Base-by-base conservation (phyloP, 2,113 vertebrate species). In the Daphoenositta chrysoptera region DNA sequence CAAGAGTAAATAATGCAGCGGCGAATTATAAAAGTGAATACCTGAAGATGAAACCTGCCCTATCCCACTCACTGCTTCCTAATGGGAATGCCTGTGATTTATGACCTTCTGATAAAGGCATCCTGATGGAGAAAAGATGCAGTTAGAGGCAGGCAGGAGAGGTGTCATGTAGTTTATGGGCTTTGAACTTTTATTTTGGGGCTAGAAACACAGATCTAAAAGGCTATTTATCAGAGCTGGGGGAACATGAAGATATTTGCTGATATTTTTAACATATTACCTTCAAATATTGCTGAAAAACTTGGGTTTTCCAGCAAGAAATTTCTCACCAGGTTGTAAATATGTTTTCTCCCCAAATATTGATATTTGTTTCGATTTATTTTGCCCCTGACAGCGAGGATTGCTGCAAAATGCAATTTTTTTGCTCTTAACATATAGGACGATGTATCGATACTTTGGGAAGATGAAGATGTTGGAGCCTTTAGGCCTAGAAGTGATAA, bases 81-180 rank as follows among this genome's bases (percentile, higher is more conserved):
- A 83, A 95, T 75, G 83, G 51, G 50, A 83, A 51, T 13, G 79
- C 44, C 88, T 72, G 57, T 95, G 95, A 95, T 96, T 94, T 95
- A 95, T 89, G 93, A 70, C 93, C 90, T 93, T 18, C 89, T 83
- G 83, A 97, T 89, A 78, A 84, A 93, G 86, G 56, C 53, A 80
- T 37, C 64, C 68, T 83, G 90, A 83, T 91, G 80, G 76, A 90
- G 83, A 83, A 90, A 93, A 96, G 72, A 83, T 75, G 69, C 31
- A 44, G 51, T 83, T 91, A 89, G 9, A 83, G 60, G 83, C 48
- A 93, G 89, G 86, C 89, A 68, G 83, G 51, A 81, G 53, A 92
- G 53, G 78, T 84, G 77, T 40, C 80, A 66, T 26, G 15, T 12
- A 60, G 44, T 91, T 89, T 89, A 95, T 94, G 61, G 39, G 60